Evolutionary conservation across 2,113 vertebrate genomes (phyloP).

Genomic region (Xiphorhynchus elegans): DNA sequence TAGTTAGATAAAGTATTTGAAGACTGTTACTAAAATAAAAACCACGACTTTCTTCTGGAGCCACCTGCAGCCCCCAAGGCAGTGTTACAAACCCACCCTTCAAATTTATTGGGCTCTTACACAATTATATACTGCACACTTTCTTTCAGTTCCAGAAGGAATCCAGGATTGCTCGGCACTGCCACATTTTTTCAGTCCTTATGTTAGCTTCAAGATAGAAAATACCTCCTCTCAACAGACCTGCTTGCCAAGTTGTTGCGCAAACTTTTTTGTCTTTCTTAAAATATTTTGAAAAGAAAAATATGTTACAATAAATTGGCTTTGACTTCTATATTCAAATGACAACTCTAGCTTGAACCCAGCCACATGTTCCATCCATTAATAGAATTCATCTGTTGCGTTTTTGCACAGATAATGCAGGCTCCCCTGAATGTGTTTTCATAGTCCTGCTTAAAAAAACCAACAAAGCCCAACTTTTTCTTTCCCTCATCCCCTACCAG

Average conservation of each 20-base stretch:
- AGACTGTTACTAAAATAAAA: constrained; percentile 40
- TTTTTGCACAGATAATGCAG: constrained; percentile 25
- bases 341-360: constrained; percentile 49
- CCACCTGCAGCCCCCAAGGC: constrained; percentile 65
- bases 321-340: constrained; percentile 63
- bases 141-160: constrained; percentile 60
- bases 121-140: constrained; percentile 14
- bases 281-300: constrained; percentile 81
- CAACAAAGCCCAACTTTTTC: constrained; percentile 20
- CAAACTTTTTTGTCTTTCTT: constrained; percentile 71
- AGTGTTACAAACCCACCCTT: constrained; percentile 47
- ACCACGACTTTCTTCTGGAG: constrained; percentile 13
- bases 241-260: constrained; percentile 72
- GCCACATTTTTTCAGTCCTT: constrained; percentile 69
- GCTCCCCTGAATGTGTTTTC: constrained; percentile 2
- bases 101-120: constrained; percentile 44
- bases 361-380: constrained; percentile 46
- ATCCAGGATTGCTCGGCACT: constrained; percentile 46
- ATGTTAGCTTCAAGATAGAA: constrained; percentile 70
- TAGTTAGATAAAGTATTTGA: constrained; percentile 29
- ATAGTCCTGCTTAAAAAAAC: neutral
- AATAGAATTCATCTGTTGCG: constrained; percentile 60
- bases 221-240: constrained; percentile 66
- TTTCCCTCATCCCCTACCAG: neutral
- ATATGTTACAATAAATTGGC: constrained; percentile 64